These are phyloP conservation scores for Sapayoa aenigma DNA, from an alignment of 2,113 vertebrate genomes.

Conservation along the genomic window DNA sequence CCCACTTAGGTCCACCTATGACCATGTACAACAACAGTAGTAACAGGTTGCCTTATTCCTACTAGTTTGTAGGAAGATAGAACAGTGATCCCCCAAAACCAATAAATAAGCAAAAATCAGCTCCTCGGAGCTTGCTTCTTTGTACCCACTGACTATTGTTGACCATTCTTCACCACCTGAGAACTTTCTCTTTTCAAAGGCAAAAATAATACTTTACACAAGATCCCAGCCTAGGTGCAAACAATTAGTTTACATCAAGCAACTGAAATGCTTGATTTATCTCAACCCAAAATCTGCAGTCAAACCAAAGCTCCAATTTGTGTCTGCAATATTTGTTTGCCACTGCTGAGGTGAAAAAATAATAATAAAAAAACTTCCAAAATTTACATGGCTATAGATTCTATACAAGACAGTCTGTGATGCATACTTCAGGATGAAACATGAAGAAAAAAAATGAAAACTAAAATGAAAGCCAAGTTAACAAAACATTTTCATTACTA, in stretches of 20 bases:
- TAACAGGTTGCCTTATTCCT: neutral
- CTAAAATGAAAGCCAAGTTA: neutral
- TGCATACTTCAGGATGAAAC: neutral
- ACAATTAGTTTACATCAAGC: neutral
- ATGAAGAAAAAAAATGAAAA: neutral
- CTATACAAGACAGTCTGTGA: neutral
- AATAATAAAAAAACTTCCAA: neutral
- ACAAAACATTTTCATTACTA: neutral
- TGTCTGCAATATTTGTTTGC: neutral
- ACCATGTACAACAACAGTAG: neutral
- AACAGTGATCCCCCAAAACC: neutral
- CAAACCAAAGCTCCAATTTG: neutral
- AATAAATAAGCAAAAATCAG: neutral
- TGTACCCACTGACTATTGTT: neutral
- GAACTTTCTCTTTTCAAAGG: neutral
- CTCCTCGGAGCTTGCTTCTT: neutral
- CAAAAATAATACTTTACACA: neutral
- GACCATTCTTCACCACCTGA: neutral
- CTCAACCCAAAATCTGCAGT: neutral
- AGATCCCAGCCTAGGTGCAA: neutral
- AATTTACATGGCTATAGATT: neutral
- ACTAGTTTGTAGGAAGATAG: neutral
- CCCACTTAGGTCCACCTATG: neutral
- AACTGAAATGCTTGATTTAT: neutral
- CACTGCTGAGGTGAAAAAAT: neutral